phyloP scores from a whole-genome alignment of 1,140 invertebrate genomes.

The Chionoecetes opilio region DNA sequence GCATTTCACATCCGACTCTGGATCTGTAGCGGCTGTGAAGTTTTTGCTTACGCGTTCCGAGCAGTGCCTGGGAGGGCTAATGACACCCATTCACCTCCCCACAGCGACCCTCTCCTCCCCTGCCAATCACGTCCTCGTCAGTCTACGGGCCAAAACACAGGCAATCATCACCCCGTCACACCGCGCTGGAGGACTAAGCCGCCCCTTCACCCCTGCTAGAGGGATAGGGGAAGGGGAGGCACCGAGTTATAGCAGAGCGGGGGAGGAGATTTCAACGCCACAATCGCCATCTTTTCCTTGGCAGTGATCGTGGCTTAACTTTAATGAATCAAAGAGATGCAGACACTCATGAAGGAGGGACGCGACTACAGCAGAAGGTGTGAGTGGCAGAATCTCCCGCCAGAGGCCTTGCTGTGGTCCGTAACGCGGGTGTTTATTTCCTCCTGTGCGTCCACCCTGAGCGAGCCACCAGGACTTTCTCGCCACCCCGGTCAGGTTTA shows the following conservation, averaged over 20 bases:
- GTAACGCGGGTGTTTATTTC: background rate
- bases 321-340: background rate
- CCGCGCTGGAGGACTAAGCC: background rate
- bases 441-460: background rate
- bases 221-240: conserved; percentile 35
- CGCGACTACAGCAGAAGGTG: background rate
- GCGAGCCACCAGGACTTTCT: background rate
- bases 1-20: conserved; percentile 6
- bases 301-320: background rate
- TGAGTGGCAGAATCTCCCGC: background rate
- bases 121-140: conserved; percentile 7
- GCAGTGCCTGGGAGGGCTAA: conserved; percentile 14
- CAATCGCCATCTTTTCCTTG: conserved; percentile 2
- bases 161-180: conserved; percentile 24
- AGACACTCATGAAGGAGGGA: background rate
- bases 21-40: background rate
- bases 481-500: background rate
- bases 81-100: background rate
- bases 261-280: conserved; percentile 41
- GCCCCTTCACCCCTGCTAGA: background rate
- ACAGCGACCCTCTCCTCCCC: background rate
- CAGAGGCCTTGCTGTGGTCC: background rate
- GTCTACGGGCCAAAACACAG: conserved; percentile 2
- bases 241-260: background rate
- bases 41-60: conserved; percentile 28